These are phyloP conservation scores for Sapayoa aenigma DNA, from an alignment of 2,113 vertebrate species.

Conservation along the genomic window DNA sequence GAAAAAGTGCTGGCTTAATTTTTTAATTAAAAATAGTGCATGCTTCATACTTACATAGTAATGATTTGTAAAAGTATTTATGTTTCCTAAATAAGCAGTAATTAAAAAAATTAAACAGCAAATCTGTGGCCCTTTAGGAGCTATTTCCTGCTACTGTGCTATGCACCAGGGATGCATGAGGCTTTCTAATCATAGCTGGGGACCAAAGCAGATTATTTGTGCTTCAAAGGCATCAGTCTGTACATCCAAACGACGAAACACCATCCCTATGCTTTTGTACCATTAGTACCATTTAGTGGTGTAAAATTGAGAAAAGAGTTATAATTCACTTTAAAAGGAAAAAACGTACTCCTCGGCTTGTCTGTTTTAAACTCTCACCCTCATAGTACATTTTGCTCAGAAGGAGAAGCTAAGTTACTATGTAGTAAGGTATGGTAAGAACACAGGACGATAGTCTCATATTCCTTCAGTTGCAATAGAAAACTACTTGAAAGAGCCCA, in stretches of 20 bases:
- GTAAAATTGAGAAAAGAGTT: neutral
- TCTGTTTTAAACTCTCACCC: neutral
- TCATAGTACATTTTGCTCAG: neutral
- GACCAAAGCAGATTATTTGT: constrained; percentile 40
- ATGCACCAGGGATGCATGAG: constrained; percentile 5
- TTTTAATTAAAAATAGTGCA: constrained; percentile 42
- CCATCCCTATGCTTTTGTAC: neutral
- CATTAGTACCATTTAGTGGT: neutral
- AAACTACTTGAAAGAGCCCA: neutral
- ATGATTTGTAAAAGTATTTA: constrained; percentile 64
- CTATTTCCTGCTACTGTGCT: constrained; percentile 46
- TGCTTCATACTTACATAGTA: constrained; percentile 21
- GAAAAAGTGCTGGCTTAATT: constrained; percentile 22
- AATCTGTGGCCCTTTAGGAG: constrained; percentile 48
- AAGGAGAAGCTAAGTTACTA: neutral
- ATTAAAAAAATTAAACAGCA: constrained; percentile 59
- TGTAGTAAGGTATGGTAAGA: neutral
- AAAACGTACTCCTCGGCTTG: neutral
- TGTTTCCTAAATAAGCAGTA: constrained; percentile 62
- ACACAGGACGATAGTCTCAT: neutral
- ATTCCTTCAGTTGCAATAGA: neutral
- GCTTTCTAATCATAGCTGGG: constrained; percentile 44
- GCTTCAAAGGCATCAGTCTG: neutral
- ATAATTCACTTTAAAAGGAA: neutral
- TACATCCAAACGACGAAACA: neutral